Evolutionary conservation across 2,888 invertebrate species (phyloP).

Genomic region (Stictocephala bisonia): DNA sequence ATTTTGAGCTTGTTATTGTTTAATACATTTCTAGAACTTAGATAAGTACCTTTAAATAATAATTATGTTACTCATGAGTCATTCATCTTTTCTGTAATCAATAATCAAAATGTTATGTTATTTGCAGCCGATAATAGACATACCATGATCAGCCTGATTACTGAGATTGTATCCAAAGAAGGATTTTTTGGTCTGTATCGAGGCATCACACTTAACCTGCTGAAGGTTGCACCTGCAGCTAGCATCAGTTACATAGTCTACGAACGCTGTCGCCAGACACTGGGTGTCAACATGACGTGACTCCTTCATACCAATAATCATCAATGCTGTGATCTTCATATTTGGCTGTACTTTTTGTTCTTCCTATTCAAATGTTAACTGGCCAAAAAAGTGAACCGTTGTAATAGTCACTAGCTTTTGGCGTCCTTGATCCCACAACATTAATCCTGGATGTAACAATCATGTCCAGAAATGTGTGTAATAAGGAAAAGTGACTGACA

Average conservation of each 20-base stretch:
- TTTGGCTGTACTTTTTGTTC: too few relatives aligned
- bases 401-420: too few relatives aligned
- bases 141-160: slow-evolving; percentile 84
- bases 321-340: slow-evolving; percentile 16
- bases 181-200: slow-evolving; percentile 93
- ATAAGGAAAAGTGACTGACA: too few relatives aligned
- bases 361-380: too few relatives aligned
- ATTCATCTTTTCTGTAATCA: slow-evolving; percentile 11
- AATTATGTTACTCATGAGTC: slow-evolving; percentile 26
- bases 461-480: too few relatives aligned
- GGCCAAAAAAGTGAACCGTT: too few relatives aligned
- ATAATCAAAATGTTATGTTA: background rate
- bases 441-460: too few relatives aligned
- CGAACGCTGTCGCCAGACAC: slow-evolving; percentile 88
- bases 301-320: background rate
- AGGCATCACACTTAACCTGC: slow-evolving; percentile 97
- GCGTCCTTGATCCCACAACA: too few relatives aligned
- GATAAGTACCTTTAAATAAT: too few relatives aligned
- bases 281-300: slow-evolving; percentile 97
- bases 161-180: slow-evolving; percentile 86
- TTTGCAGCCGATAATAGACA: slow-evolving; percentile 38
- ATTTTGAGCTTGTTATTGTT: too few relatives aligned
- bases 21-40: too few relatives aligned
- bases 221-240: slow-evolving; percentile 96
- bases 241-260: slow-evolving; percentile 99